Evolutionary conservation across 2,113 vertebrate genomes (phyloP), one percentile per base, ranked within the genome.

Genomic region (Delphinus delphis): DNA sequence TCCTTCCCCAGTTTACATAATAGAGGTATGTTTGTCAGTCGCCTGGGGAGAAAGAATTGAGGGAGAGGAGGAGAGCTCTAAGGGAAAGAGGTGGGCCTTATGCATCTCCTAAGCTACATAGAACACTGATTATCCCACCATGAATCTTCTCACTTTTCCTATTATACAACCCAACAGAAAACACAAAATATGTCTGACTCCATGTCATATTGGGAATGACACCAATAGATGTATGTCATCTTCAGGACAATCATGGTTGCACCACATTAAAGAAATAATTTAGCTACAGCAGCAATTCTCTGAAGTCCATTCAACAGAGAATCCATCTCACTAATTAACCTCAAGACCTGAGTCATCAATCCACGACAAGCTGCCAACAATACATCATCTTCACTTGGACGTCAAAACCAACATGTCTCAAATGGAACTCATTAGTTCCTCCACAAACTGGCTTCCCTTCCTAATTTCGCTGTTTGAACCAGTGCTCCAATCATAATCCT

Each of bases 391-490:
- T 76, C 76, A 26, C 73, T 62, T 47, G 84, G 73, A 71, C 83
- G 76, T 92, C 94, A 95, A 90, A 92, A 53, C 20, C 63, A 76
- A 60, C 63, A 53, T 41, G 81, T 71, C 65, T 96, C 58, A 67
- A 73, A 68, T 13, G 70, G 74, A 79, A 44, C 38, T 92, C 77
- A 89, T 86, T 95, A 68, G 80, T 88, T 95, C 88, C 88, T 87
- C 65, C 60, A 88, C 84, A 97, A 97, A 92, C 80, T 90, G 93
- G 80, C 87, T 97, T 96, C 12, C 44, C 83, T 92, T 96, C 76
- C 95, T 83, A n/a, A 77, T 84, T 87, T 87, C 36, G 15, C 41
- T 77, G 36, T 92, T 53, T 81, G 88, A 97, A 80, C 68, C 70
- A 92, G 84, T 8, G 21, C 79, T 92, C 55, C 7, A 73, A 20